Percentiles rank a stretch among this genome's conserved stretches.
These are phyloP conservation scores for Hypomecis atomaria DNA, from an alignment of 2,888 invertebrate species.

Conservation along the genomic window DNA sequence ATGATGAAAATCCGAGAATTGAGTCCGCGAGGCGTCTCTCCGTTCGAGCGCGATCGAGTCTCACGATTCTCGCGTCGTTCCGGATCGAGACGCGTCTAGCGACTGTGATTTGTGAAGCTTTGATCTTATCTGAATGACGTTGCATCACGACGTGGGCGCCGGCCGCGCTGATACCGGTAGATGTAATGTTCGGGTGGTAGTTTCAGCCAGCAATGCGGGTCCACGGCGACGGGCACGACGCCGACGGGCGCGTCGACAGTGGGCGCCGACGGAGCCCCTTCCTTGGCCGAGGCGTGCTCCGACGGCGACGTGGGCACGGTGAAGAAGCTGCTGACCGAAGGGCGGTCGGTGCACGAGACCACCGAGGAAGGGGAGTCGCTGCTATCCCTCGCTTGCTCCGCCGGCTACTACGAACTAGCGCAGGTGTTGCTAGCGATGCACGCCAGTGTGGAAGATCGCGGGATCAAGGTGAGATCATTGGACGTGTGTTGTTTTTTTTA, in stretches of 20 bases:
- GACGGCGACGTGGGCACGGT: constrained; percentile 98
- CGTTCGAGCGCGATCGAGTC: constrained; percentile 62
- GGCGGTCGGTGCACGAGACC: constrained; percentile 97
- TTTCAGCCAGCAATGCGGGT: constrained; percentile 77
- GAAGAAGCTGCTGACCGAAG: constrained; percentile 95
- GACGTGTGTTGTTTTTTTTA: neutral
- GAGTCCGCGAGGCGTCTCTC: constrained; percentile 73
- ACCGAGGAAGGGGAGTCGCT: constrained; percentile 99
- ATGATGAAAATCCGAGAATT: constrained; percentile 87
- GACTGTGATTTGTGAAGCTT: constrained; percentile 78
- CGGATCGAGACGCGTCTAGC: constrained; percentile 68
- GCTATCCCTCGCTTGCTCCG: constrained; percentile 97
- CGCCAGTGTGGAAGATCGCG: constrained; percentile 98
- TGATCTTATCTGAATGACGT: constrained; percentile 80
- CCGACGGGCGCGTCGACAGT: constrained; percentile 79
- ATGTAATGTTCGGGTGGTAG: constrained; percentile 18
- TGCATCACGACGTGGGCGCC: constrained; percentile 9
- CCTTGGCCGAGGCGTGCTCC: constrained; percentile 96
- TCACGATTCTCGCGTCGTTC: constrained; percentile 55
- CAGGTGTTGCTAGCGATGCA: constrained; percentile 98
- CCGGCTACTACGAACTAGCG: constrained; percentile 98
- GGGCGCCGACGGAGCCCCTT: constrained; percentile 86
- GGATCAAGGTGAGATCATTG: constrained; percentile 88
- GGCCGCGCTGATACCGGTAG: neutral
- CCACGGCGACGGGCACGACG: constrained; percentile 73